Conservation (phyloP, 2,888 invertebrate genomes). For the Coenonympha glycerion region DNA sequence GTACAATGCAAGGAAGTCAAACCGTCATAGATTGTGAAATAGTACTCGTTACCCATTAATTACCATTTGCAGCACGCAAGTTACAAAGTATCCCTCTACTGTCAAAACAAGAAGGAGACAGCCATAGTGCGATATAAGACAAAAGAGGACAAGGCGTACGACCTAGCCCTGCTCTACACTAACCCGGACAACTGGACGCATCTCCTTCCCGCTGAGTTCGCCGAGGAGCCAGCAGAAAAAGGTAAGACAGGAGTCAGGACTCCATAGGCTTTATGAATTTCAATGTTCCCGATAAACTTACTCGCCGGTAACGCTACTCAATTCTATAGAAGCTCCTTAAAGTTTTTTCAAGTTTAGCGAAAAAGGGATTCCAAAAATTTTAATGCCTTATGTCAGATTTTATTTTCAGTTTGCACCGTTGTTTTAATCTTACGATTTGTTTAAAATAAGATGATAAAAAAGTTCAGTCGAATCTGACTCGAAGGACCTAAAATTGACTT, state of each 20-base stretch:
- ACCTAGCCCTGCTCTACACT: slow-evolving; percentile 63
- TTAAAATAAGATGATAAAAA: not conserved
- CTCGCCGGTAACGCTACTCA: too few species aligned
- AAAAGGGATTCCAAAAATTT: too few species aligned
- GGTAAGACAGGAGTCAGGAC: too few species aligned
- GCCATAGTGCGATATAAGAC: slow-evolving; percentile 69
- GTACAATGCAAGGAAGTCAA: too few species aligned
- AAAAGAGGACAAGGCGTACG: slow-evolving; percentile 61
- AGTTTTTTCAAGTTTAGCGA: too few species aligned
- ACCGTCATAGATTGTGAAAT: too few species aligned
- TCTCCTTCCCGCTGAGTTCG: slow-evolving; percentile 48
- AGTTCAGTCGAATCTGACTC: not conserved
- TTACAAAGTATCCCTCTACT: slow-evolving; percentile 58
- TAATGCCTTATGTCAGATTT: too few species aligned
- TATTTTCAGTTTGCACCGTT: too few species aligned
- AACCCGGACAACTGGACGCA: slow-evolving; percentile 53
- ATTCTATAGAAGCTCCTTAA: too few species aligned
- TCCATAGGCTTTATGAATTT: too few species aligned
- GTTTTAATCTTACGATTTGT: too few species aligned
- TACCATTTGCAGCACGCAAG: slow-evolving; percentile 43
- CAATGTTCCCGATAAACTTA: too few species aligned
- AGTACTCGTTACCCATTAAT: not conserved
- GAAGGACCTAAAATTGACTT: not conserved
- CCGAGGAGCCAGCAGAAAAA: slow-evolving; percentile 49
- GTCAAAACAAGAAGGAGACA: slow-evolving; percentile 54